These are phyloP conservation scores for Cantharis flavilabris DNA, from an alignment of 2,888 invertebrate species.

Conservation along the genomic window DNA sequence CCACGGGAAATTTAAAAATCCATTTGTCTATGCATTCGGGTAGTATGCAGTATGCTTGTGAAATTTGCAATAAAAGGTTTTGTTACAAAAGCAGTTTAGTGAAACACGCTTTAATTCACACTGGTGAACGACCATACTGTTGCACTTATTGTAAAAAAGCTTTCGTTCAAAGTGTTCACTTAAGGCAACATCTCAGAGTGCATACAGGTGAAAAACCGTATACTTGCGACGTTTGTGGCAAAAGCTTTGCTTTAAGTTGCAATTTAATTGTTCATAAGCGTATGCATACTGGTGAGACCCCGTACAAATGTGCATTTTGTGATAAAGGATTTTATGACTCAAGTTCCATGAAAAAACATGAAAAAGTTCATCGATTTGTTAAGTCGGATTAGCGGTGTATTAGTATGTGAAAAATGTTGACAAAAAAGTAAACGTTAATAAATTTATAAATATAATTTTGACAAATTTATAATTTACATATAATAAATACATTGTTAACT, in stretches of 20 bases:
- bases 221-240: conserved; percentile 26
- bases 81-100: conserved; percentile 38
- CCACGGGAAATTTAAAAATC: conserved; percentile 21
- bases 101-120: conserved; percentile 46
- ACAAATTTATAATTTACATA: background rate
- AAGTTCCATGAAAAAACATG: conserved; percentile 36
- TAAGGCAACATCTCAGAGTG: conserved; percentile 26
- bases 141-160: conserved; percentile 29
- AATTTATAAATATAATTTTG: background rate
- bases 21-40: conserved; percentile 27
- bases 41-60: conserved; percentile 25
- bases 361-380: conserved; percentile 19
- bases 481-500: conserved; percentile 25
- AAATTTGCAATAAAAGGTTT: conserved; percentile 27
- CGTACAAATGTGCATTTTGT: conserved; percentile 33
- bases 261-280: conserved; percentile 34
- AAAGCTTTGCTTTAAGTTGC: conserved; percentile 28
- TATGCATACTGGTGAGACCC: conserved; percentile 36
- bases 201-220: conserved; percentile 32
- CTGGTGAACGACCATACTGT: conserved; percentile 42
- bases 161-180: conserved; percentile 25
- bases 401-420: background rate
- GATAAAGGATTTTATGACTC: conserved; percentile 35
- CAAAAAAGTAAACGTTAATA: background rate
- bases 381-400: background rate